A percentile compares a stretch with the other conserved stretches of the same genome.
These are phyloP conservation scores for Drosophila mimetica DNA, from an alignment of 2,888 invertebrate species.

Conservation along the genomic window DNA sequence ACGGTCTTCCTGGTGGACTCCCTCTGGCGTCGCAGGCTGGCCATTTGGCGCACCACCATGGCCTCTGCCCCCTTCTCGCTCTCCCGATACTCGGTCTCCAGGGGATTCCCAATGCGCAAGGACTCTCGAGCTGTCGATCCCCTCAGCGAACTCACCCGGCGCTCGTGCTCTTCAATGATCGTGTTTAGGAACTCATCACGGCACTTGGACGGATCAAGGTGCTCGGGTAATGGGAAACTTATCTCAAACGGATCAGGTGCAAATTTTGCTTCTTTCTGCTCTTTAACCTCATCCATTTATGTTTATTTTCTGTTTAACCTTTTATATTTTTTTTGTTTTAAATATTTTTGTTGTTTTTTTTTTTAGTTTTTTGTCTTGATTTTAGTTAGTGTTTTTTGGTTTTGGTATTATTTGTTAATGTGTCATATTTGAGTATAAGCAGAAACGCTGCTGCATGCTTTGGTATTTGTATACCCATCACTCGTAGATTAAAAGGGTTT, in stretches of 20 bases:
- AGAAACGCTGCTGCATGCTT: not conserved
- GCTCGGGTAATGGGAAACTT: conserved; percentile 17
- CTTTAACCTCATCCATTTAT: not conserved
- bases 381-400: not conserved
- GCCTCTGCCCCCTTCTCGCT: conserved; percentile 1
- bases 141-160: not conserved
- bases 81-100: too few relatives aligned
- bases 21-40: not conserved
- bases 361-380: not conserved
- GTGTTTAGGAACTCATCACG: conserved; percentile 17
- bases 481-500: too few relatives aligned
- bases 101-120: too few relatives aligned
- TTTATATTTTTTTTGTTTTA: not conserved
- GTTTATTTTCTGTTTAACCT: too few relatives aligned
- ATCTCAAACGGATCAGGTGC: not conserved
- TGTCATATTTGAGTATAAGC: not conserved
- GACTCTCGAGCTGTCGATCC: not conserved
- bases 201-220: conserved; percentile 13
- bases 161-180: not conserved
- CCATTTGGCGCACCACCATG: not conserved
- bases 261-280: not conserved
- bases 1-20: too few relatives aligned
- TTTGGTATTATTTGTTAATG: not conserved
- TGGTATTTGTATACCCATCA: too few relatives aligned
- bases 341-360: not conserved